Conservation (phyloP, 2,113 vertebrate genomes). For the Nothobranchius furzeri region DNA sequence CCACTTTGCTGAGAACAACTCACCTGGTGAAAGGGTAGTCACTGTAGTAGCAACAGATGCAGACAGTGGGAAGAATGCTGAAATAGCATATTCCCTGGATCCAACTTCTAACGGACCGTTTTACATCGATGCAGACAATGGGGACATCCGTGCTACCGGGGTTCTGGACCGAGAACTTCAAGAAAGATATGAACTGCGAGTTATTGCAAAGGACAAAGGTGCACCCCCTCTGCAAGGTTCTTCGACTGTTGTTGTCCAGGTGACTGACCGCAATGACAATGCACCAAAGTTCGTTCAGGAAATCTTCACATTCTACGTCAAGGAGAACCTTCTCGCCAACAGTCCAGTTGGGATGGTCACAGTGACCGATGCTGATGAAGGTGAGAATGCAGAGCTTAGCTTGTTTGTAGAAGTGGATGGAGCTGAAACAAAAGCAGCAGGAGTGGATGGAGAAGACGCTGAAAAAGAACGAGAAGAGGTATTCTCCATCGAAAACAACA, state of each 20-base stretch:
- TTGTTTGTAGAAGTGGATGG: conserved; percentile 86
- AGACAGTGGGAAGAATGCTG: conserved; percentile 92
- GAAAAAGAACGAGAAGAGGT: conserved; percentile 70
- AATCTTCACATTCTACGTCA: conserved; percentile 95
- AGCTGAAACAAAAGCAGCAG: conserved; percentile 56
- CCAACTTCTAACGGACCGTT: conserved; percentile 80
- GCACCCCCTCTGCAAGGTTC: conserved; percentile 88
- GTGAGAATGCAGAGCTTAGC: conserved; percentile 91
- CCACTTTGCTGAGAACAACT: conserved; percentile 93
- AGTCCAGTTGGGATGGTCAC: conserved; percentile 99
- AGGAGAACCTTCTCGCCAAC: conserved; percentile 95
- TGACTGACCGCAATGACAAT: conserved; percentile 94
- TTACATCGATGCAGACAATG: conserved; percentile 89
- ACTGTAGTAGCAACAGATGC: conserved; percentile 89
- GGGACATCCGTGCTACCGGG: conserved; percentile 86
- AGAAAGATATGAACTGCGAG: conserved; percentile 90
- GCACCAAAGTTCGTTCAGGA: conserved; percentile 96
- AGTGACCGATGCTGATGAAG: conserved; percentile 92
- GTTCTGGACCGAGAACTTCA: conserved; percentile 89
- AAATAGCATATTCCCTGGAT: conserved; percentile 90
- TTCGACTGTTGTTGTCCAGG: conserved; percentile 87
- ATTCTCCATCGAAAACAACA: conserved; percentile 94
- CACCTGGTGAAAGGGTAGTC: conserved; percentile 88
- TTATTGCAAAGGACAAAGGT: conserved; percentile 91
- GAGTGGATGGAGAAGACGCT: conserved; percentile 64